A percentile compares a stretch with the other conserved stretches of the same genome.
Conservation (phyloP, 2,113 vertebrate genomes). For the Brevimyrus niger region DNA sequence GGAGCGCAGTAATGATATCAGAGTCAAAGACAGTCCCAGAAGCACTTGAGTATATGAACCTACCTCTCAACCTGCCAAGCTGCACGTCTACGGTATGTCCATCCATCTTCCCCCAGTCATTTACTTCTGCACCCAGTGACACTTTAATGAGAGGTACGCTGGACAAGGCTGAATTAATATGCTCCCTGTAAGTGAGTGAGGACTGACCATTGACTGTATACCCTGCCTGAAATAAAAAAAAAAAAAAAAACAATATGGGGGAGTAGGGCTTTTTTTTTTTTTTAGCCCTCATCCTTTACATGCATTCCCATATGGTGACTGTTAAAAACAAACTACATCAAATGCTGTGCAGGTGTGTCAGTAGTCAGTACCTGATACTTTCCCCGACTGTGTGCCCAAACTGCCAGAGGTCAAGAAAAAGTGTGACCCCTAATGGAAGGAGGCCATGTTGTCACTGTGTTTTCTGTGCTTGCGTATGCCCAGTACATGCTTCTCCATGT, state of each 20-base stretch:
- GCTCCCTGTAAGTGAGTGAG: neutral
- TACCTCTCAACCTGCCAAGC: neutral
- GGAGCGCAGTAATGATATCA: conserved; percentile 1
- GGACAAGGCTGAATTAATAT: neutral
- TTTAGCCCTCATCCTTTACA: neutral
- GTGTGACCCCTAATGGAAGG: neutral
- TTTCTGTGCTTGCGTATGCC: neutral
- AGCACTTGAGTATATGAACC: conserved; percentile 1
- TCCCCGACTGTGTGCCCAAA: neutral
- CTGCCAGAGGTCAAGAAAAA: neutral
- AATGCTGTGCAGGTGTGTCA: neutral
- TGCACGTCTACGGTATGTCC: neutral
- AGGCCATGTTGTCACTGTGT: neutral
- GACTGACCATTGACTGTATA: neutral
- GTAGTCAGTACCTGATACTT: neutral
- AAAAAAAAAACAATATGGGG: neutral
- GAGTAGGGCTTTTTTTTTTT: neutral
- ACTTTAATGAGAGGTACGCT: neutral
- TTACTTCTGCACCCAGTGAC: neutral
- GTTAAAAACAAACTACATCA: neutral
- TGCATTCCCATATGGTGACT: neutral
- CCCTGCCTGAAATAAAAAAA: neutral
- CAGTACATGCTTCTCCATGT: neutral
- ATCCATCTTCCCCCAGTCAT: neutral
- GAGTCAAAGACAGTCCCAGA: neutral